Percentiles rank a stretch among this genome's conserved stretches.
These are phyloP conservation scores for Teleogryllus oceanicus DNA, from an alignment of 2,888 invertebrate species.

Conservation along the genomic window DNA sequence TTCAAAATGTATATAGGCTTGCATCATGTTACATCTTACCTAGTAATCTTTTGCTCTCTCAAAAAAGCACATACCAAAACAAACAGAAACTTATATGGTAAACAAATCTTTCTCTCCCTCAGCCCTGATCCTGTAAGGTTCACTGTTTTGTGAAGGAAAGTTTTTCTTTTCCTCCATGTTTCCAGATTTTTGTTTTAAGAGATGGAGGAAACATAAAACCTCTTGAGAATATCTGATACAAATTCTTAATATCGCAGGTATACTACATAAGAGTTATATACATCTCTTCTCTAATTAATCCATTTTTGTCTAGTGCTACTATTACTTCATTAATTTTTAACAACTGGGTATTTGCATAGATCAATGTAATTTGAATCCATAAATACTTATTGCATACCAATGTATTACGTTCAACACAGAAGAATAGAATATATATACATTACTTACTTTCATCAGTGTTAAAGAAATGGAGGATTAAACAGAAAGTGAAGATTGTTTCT, in stretches of 20 bases:
- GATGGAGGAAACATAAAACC: neutral
- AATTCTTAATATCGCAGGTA: neutral
- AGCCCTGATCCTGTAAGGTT: neutral
- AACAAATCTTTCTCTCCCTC: constrained; percentile 22
- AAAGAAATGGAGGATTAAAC: neutral
- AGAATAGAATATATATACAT: constrained; percentile 18
- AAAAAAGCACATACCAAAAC: constrained; percentile 26
- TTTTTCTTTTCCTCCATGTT: neutral
- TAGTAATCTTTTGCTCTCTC: constrained; percentile 23
- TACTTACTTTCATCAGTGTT: neutral
- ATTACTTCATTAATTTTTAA: neutral
- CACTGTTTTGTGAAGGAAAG: neutral
- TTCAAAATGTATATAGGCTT: constrained; percentile 18
- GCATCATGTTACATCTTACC: constrained; percentile 5
- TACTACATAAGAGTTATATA: neutral
- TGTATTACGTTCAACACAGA: constrained; percentile 9
- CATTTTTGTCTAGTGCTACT: neutral
- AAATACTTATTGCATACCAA: constrained; percentile 18
- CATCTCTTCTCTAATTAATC: neutral
- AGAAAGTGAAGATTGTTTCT: neutral
- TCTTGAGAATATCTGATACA: neutral
- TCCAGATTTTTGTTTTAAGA: neutral
- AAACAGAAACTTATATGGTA: constrained; percentile 3
- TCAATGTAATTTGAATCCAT: constrained; percentile 18
- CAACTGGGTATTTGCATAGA: neutral